phyloP scores from a whole-genome alignment of 2,113 vertebrate species.

The Elaphurus davidianus region DNA sequence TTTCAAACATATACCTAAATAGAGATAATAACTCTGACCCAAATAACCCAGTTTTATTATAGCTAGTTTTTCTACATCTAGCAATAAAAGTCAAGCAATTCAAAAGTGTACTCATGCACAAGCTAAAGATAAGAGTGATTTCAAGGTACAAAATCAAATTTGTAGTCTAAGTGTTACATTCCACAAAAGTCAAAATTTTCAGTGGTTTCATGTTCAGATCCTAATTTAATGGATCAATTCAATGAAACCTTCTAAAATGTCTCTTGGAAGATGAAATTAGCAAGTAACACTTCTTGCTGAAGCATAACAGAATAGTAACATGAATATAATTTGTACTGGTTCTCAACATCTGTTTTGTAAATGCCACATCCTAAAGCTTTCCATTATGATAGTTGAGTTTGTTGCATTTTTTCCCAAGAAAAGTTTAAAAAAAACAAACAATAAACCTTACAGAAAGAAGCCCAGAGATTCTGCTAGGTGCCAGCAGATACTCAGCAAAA shows the following conservation, averaged over 20 bases:
- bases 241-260: slow-evolving; percentile 8
- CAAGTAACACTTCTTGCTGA: background rate
- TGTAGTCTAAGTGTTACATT: background rate
- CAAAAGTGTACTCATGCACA: background rate
- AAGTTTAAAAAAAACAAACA: background rate
- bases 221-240: slow-evolving; percentile 22
- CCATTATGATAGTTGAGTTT: background rate
- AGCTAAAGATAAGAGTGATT: background rate
- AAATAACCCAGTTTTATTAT: background rate
- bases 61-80: background rate
- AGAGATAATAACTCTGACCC: background rate
- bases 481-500: background rate
- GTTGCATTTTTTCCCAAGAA: background rate
- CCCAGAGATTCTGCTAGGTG: background rate
- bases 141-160: background rate
- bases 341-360: slow-evolving; percentile 1
- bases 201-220: background rate
- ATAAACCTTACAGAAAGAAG: background rate
- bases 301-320: background rate
- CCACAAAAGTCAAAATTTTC: background rate
- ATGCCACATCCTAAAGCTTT: background rate
- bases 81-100: background rate
- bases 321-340: background rate
- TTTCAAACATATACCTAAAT: background rate
- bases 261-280: background rate